Evolutionary conservation across 2,888 invertebrate genomes (phyloP), one percentile per base, ranked within the genome.

Genomic region (Gonocerus acuteangulatus): DNA sequence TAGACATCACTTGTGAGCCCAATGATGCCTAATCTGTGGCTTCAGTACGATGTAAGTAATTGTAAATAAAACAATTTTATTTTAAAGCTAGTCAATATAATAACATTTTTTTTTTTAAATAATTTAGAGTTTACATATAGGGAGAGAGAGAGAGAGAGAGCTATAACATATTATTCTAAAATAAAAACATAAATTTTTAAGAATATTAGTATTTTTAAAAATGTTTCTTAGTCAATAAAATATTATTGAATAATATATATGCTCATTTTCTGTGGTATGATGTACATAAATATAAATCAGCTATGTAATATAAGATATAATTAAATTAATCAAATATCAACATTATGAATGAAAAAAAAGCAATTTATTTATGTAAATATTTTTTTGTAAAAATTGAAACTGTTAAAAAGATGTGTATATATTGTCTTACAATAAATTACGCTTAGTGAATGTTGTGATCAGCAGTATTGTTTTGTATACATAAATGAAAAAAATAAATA

Each of bases 231-330:
- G 16, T 34, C 19, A 47, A 36, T 34, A 47, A 51, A 49, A 52
- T 44, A 49, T 60, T 49, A 45, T n/a, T n/a, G n/a, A 51, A 47
- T 39, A 63, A 51, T 60, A 61, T 47, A 61, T 61, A 64, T 54
- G 64, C 64, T 64, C 64, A 64, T 64, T 64, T 61, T 61, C 64
- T 64, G 64, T 64, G 64, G 45, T 64, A 63, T 27, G 56, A 48
- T 63, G 61, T 63, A 61, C n/a, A 63, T 63, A 63, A 45, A 61
- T 48, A 48, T 7, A 49, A 27, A 27, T 36, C 19, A n/a, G 32
- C 15, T 44, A 32, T 59, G 21, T 48, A 11, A 57, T 21, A 11
- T 57, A 22, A 32, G 45, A 27, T 57, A n/a, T 16, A n/a, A 27
- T 32, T 1, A 32, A 57, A 15, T n/a, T n/a, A 15, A 16, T 23